Conservation (phyloP, 1,140 invertebrate species). For the Zaprionus camerounensis region DNA sequence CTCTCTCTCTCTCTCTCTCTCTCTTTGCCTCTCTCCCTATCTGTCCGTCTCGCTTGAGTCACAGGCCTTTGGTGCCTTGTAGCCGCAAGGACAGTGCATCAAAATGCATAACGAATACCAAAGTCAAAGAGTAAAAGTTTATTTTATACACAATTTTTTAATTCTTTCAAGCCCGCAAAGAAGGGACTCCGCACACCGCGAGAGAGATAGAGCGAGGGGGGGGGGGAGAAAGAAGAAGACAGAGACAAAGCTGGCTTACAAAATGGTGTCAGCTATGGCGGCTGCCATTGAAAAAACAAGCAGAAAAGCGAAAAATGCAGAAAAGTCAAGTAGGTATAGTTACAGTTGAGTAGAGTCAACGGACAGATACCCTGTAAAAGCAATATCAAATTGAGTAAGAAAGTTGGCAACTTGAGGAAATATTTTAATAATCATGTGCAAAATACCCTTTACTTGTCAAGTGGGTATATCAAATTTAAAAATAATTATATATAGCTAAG, state of each 20-base stretch:
- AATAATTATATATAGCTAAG: background rate
- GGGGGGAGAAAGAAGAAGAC: slow-evolving; percentile 16
- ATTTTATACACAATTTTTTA: slow-evolving; percentile 71
- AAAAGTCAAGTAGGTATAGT: slow-evolving; percentile 10
- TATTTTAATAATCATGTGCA: background rate
- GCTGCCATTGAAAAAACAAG: slow-evolving; percentile 56
- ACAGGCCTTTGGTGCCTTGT: slow-evolving; percentile 14
- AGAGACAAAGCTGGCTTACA: slow-evolving; percentile 26
- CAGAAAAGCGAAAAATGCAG: slow-evolving; percentile 4
- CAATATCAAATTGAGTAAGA: background rate
- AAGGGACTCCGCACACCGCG: slow-evolving; percentile 32
- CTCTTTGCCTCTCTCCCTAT: background rate
- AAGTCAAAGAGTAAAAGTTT: slow-evolving; percentile 76
- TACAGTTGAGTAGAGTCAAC: background rate
- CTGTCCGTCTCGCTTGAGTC: background rate
- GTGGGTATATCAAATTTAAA: no score
- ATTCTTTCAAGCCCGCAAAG: slow-evolving; percentile 52
- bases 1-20: background rate
- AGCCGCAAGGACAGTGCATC: slow-evolving; percentile 50
- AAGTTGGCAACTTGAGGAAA: no score
- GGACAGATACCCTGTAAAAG: background rate
- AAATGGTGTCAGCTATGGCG: slow-evolving; percentile 72
- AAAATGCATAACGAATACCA: slow-evolving; percentile 73
- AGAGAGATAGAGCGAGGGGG: slow-evolving; percentile 30
- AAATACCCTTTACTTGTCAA: no score